These are phyloP conservation scores for Sylvia atricapilla DNA, from an alignment of 2,113 vertebrate species.

Conservation along the genomic window DNA sequence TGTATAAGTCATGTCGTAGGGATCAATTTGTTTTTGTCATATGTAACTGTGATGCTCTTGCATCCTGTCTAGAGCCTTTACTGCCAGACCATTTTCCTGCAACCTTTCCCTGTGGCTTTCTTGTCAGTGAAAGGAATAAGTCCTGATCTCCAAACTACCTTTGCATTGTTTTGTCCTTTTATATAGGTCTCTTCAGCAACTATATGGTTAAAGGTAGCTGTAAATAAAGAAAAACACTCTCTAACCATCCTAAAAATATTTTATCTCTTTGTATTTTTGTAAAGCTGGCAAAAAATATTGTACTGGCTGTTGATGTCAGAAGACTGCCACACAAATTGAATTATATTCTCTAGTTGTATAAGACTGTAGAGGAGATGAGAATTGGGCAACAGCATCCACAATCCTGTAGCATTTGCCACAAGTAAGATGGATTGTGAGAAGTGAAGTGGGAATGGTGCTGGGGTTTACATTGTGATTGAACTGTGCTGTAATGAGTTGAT, in stretches of 20 bases:
- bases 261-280: not conserved
- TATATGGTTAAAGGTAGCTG: not conserved
- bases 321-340: not conserved
- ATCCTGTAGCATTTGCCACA: not conserved
- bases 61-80: not conserved
- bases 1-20: not conserved
- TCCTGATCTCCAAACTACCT: not conserved
- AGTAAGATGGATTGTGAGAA: not conserved
- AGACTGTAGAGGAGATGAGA: not conserved
- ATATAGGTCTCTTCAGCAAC: not conserved
- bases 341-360: not conserved
- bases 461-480: not conserved
- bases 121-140: not conserved
- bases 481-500: not conserved
- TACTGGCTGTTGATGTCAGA: not conserved
- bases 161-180: not conserved
- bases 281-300: not conserved
- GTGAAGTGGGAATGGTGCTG: not conserved
- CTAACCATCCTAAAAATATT: not conserved
- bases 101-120: not conserved
- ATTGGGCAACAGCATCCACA: not conserved
- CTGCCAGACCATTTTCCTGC: not conserved
- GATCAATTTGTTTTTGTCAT: not conserved
- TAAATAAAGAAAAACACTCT: not conserved
- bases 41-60: not conserved